Conservation (phyloP, 2,888 invertebrate genomes). For the Chymomyza amoena region DNA sequence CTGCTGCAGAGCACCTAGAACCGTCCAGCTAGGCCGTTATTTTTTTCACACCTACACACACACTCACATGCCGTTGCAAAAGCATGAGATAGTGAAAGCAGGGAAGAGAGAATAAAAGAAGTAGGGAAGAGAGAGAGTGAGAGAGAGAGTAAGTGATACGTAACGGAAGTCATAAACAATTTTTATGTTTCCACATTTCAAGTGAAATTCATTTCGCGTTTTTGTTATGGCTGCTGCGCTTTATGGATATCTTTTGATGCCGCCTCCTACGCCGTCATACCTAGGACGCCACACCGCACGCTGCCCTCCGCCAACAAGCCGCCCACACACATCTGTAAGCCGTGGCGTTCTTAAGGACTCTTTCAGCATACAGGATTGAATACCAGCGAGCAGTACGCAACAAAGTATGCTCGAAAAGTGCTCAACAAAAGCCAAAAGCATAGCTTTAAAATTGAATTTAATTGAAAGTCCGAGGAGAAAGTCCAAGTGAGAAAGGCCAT, state of each 20-base stretch:
- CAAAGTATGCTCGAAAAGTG: slow-evolving; percentile 29
- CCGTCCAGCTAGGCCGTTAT: background rate
- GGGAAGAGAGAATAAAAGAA: background rate
- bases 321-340: background rate
- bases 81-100: background rate
- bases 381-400: slow-evolving; percentile 17
- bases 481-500: background rate
- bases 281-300: background rate
- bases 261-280: slow-evolving; percentile 6
- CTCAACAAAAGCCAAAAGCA: slow-evolving; percentile 7
- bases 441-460: slow-evolving; percentile 45
- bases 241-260: slow-evolving; percentile 54
- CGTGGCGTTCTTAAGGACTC: background rate
- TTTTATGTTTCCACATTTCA: slow-evolving; percentile 72
- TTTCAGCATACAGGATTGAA: background rate
- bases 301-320: too few species aligned
- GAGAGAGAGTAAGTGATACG: slow-evolving; percentile 23
- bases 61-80: background rate
- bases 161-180: slow-evolving; percentile 70
- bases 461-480: slow-evolving; percentile 31
- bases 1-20: background rate
- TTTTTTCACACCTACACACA: background rate
- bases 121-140: background rate
- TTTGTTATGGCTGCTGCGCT: slow-evolving; percentile 71
- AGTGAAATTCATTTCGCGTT: slow-evolving; percentile 71